Evolutionary conservation across 2,797 vertebrate species (phyloP).

Genomic region (Anguilla obscura): DNA sequence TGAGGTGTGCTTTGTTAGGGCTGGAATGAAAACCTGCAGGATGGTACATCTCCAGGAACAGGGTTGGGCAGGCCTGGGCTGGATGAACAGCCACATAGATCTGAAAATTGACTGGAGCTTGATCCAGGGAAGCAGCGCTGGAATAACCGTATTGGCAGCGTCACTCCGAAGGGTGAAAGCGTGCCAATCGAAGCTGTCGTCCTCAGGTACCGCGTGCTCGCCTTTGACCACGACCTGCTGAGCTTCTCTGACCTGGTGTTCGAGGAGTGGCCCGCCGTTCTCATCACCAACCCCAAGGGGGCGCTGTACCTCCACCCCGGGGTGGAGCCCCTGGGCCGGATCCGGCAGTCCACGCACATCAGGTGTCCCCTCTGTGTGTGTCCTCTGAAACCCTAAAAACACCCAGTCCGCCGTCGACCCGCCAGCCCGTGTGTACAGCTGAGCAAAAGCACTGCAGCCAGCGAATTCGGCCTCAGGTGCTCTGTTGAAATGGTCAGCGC

Average conservation of each 20-base stretch:
- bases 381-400: slow-evolving; percentile 35
- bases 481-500: too few relatives aligned
- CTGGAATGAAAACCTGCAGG: too few relatives aligned
- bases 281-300: slow-evolving; percentile 96
- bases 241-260: slow-evolving; percentile 90
- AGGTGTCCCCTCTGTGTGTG: slow-evolving; percentile 74
- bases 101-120: not conserved
- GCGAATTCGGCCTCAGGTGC: too few relatives aligned
- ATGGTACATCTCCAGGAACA: too few relatives aligned
- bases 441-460: too few relatives aligned
- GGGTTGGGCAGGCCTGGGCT: not conserved
- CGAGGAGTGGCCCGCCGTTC: slow-evolving; percentile 87
- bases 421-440: too few relatives aligned
- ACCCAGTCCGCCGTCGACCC: too few relatives aligned
- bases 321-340: slow-evolving; percentile 83
- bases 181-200: not conserved
- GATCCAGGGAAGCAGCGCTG: not conserved
- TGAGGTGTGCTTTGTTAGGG: too few relatives aligned
- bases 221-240: slow-evolving; percentile 92
- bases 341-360: slow-evolving; percentile 88
- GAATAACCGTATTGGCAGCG: not conserved
- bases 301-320: slow-evolving; percentile 84
- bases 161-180: not conserved
- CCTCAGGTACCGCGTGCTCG: slow-evolving; percentile 87
- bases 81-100: not conserved